Evolutionary conservation across 1,140 invertebrate genomes (phyloP), one percentile per base, ranked within the genome.

Genomic region (Saccostrea glomerata): DNA sequence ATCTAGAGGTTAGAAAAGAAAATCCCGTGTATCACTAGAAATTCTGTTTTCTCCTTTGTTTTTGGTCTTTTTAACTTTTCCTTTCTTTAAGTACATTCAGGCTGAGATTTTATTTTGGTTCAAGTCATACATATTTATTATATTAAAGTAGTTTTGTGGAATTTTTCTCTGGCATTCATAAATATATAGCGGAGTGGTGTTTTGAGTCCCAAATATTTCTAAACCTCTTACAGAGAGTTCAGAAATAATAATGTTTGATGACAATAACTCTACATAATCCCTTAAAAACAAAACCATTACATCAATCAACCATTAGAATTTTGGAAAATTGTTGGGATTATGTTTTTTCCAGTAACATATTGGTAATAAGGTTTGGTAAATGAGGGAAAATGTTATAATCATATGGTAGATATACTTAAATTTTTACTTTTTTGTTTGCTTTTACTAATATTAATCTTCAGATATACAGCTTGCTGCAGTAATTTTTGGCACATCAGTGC

Each of bases 381-480:
- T 25, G 11, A 77, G 25, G 70, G 25, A 73, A 25, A 73, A 15
- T 25, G 23, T 77, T 77, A 20, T 77, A 36, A 36, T 36, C 30
- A 36, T 36, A 36, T 36, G 30, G 30, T 36, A 73, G 23, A 30
- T 77, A 36, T 30, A 30, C 25, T 15, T 36, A 0, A 20, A n/a
- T 66, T 23, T n/a, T 30, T 77, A 36, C 15, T 30, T 63, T 36
- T 77, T 77, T 77, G 70, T 77, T 77, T 77, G 70, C 70, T 77
- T 77, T 77, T 77, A 77, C 70, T 77, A 77, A 77, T 36, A 30
- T 77, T 77, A 77, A 77, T 77, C 23, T 36, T 77, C 23, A 77
- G 70, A 36, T 77, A 77, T 77, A 77, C 70, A 77, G 70, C 70
- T 77, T 77, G 70, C 70, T 77, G 70, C 70, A 77, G 70, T 77